A percentile compares a stretch with the other conserved stretches of the same genome.
phyloP scores from a whole-genome alignment of 2,797 vertebrate species.

The Siniperca undulata region DNA sequence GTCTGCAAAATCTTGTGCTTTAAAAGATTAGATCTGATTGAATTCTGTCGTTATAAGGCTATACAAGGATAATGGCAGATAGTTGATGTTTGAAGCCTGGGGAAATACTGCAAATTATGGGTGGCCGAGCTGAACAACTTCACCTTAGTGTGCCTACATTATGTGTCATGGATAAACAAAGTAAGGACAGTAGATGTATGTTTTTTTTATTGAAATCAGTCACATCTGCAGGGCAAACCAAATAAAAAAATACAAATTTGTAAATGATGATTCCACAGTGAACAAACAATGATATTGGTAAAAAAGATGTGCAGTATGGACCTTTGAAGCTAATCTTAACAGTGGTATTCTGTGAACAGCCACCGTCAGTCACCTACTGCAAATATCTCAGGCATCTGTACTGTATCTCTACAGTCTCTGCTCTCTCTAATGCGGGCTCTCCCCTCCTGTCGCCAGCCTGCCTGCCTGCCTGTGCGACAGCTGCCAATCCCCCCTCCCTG shows the following conservation, averaged over 20 bases:
- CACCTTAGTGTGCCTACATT: neutral
- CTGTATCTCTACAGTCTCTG: conserved; percentile 38
- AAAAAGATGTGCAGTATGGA: neutral
- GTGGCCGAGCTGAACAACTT: neutral
- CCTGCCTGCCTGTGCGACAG: conserved; percentile 73
- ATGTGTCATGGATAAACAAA: neutral
- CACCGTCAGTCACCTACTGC: conserved; percentile 31
- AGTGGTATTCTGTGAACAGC: conserved; percentile 1
- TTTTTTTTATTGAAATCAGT: neutral
- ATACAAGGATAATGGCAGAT: neutral
- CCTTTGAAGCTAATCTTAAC: neutral
- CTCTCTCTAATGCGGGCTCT: conserved; percentile 47
- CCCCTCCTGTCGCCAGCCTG: conserved; percentile 57
- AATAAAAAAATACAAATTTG: neutral
- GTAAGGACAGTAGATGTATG: neutral
- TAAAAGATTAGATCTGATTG: neutral
- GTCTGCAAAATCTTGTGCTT: neutral
- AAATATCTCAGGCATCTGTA: conserved; percentile 51
- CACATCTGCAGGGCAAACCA: neutral
- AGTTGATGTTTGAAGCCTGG: neutral
- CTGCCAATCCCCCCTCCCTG: conserved; percentile 81
- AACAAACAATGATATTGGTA: neutral
- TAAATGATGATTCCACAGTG: neutral
- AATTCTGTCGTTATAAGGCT: neutral
- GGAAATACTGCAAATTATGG: neutral